A percentile compares a stretch with the other conserved stretches of the same genome.
Evolutionary conservation across 2,888 invertebrate genomes (phyloP).

Genomic region (Pseudeuparius sepicola): DNA sequence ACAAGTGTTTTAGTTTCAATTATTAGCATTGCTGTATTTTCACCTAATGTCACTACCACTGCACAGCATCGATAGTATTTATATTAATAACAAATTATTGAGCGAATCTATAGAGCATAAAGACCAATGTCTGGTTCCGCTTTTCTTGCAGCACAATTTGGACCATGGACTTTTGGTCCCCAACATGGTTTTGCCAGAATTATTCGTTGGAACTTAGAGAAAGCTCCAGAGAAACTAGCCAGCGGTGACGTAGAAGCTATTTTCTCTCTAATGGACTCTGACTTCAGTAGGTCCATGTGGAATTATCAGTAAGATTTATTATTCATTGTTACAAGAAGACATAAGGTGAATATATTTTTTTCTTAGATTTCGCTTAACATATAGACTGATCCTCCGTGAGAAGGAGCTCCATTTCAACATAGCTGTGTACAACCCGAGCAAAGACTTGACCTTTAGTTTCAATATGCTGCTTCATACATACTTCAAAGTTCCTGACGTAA

Average conservation of each 20-base stretch:
- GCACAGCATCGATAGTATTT: too few species aligned
- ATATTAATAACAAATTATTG: too few species aligned
- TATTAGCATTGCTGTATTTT: too few species aligned
- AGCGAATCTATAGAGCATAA: too few species aligned
- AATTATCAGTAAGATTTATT: constrained; percentile 65
- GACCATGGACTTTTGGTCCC: constrained; percentile 89
- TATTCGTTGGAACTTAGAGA: constrained; percentile 83
- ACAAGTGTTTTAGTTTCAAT: too few species aligned
- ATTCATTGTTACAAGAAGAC: background rate
- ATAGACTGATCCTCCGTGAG: constrained; percentile 81
- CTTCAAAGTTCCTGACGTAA: constrained; percentile 90
- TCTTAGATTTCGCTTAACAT: constrained; percentile 79
- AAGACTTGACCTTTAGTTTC: constrained; percentile 82
- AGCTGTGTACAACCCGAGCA: constrained; percentile 88
- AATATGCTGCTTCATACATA: constrained; percentile 91
- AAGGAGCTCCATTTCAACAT: constrained; percentile 89
- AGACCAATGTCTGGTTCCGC: too few species aligned
- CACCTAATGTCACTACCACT: too few species aligned
- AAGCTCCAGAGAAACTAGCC: constrained; percentile 76
- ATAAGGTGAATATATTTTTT: constrained; percentile 8
- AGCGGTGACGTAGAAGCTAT: constrained; percentile 89
- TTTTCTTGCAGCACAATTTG: constrained; percentile 81
- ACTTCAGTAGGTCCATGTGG: constrained; percentile 90
- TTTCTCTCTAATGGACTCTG: constrained; percentile 86
- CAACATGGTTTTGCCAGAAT: constrained; percentile 95